Base-by-base conservation (phyloP, 2,888 invertebrate genomes). In the Iphiclides podalirius region DNA sequence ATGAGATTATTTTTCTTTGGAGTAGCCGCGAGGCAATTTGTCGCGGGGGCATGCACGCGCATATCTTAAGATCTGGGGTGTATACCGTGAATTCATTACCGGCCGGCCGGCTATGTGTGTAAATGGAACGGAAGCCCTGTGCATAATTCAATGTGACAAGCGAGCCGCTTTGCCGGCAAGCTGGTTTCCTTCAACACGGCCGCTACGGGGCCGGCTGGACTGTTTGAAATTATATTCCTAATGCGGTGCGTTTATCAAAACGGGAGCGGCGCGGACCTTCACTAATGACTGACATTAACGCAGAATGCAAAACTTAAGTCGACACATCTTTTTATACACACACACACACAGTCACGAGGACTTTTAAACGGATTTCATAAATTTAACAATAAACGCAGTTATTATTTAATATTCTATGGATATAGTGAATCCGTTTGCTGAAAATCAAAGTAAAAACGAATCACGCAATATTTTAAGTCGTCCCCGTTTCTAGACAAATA, bases 91-190 rank as follows among this genome's bases (percentile, higher is more conserved):
- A 85, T 85, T 85, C 76, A 86, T 86, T 85, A 84, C 69, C 65
- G 52, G 59, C 53, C 56, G 57, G 59, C 59, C 59, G 61, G 63
- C 63, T 75, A 79, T 79, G 70, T 81, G 79, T 84, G 82, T 79
- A 83, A 84, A 78, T 80, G 70, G 85, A 85, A 84, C 86, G 86
- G 86, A 85, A 84, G 76, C 74, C 57, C 57, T 61, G 67, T 71
- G 74, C 73, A 75, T 75, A 75, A 75, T 67, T 63, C 66, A 65
- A 64, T 60, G 68, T 70, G 68, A 72, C 76, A 71, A 60, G 60
- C 41, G 42, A 28, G 28, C 52, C 66, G 57, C 65, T 66, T 64
- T 60, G 59, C 50, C 13, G 44, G 13, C 35, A 40, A 36, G 50
- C 50, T 45, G 45, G 50, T 50, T 50, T 45, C 36, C 31, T 36